A percentile compares a stretch with the other conserved stretches of the same genome.
Evolutionary conservation across 2,888 invertebrate genomes (phyloP).

Genomic region (Callimorpha dominula): DNA sequence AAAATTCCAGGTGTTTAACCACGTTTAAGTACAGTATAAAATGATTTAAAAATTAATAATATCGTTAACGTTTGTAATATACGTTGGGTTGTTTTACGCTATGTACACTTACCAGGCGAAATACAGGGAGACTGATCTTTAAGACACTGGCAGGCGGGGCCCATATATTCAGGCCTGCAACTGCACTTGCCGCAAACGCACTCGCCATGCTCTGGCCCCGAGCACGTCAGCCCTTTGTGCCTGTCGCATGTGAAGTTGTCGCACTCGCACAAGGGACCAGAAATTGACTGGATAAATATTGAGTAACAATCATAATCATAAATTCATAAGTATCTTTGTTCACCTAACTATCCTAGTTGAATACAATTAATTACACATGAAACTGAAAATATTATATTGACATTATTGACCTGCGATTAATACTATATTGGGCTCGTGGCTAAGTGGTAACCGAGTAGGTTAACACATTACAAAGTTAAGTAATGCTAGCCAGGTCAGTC

Average conservation of each 20-base stretch:
- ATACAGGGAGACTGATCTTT: slow-evolving; percentile 92
- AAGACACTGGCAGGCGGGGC: slow-evolving; percentile 94
- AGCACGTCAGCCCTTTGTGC: slow-evolving; percentile 92
- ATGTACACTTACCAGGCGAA: slow-evolving; percentile 50
- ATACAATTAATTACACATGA: no score
- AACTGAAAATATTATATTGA: no score
- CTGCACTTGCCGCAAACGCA: slow-evolving; percentile 96
- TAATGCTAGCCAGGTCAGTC: no score
- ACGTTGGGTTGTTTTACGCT: neutral
- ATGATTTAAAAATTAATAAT: no score
- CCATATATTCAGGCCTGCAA: slow-evolving; percentile 93
- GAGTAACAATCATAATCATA: neutral
- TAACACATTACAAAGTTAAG: no score
- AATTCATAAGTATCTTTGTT: neutral
- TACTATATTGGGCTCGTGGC: no score
- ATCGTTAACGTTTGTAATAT: no score
- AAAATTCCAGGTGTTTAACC: no score
- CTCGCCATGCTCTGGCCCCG: slow-evolving; percentile 92
- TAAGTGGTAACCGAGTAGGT: no score
- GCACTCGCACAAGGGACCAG: slow-evolving; percentile 96
- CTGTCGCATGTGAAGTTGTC: slow-evolving; percentile 98
- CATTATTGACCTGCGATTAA: no score
- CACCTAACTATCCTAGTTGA: no score
- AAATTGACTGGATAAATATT: slow-evolving; percentile 83
- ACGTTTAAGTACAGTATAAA: no score